These are phyloP conservation scores for Cherax destructor DNA, from an alignment of 1,140 invertebrate species.

Conservation along the genomic window DNA sequence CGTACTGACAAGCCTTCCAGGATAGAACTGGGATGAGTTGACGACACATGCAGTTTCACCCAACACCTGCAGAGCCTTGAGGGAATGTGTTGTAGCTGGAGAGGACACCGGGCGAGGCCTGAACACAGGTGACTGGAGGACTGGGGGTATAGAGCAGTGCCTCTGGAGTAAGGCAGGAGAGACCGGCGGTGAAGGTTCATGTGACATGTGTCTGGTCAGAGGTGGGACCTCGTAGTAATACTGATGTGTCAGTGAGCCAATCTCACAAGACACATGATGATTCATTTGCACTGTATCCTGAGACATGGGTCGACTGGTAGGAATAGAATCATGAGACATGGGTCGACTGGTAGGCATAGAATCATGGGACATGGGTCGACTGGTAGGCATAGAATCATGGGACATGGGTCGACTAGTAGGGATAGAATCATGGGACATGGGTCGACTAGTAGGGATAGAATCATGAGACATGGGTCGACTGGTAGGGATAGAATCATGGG, in stretches of 20 bases:
- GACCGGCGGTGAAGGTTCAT: slow-evolving; percentile 33
- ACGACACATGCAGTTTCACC: slow-evolving; percentile 68
- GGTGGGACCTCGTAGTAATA: slow-evolving; percentile 44
- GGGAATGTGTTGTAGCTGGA: slow-evolving; percentile 48
- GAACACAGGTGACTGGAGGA: slow-evolving; percentile 64
- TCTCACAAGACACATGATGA: slow-evolving; percentile 1
- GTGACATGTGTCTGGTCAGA: slow-evolving; percentile 48
- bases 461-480: slow-evolving; percentile 26
- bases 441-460: background rate
- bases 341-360: background rate
- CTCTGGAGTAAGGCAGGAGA: slow-evolving; percentile 57
- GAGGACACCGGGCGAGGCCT: slow-evolving; percentile 60
- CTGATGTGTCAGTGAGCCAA: slow-evolving; percentile 15
- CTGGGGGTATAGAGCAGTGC: slow-evolving; percentile 59
- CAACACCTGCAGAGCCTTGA: slow-evolving; percentile 67
- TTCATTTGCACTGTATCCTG: slow-evolving; percentile 13
- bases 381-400: background rate
- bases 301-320: slow-evolving; percentile 14
- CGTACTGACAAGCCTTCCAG: slow-evolving; percentile 53
- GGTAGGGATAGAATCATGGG: slow-evolving; percentile 12
- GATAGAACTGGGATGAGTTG: slow-evolving; percentile 72
- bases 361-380: slow-evolving; percentile 40
- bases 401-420: slow-evolving; percentile 1
- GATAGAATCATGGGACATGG: slow-evolving; percentile 6
- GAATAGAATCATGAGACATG: slow-evolving; percentile 10